Evolutionary conservation across 2,888 invertebrate genomes (phyloP), one percentile per base, ranked within the genome.

Genomic region (Campopleginae sp.): DNA sequence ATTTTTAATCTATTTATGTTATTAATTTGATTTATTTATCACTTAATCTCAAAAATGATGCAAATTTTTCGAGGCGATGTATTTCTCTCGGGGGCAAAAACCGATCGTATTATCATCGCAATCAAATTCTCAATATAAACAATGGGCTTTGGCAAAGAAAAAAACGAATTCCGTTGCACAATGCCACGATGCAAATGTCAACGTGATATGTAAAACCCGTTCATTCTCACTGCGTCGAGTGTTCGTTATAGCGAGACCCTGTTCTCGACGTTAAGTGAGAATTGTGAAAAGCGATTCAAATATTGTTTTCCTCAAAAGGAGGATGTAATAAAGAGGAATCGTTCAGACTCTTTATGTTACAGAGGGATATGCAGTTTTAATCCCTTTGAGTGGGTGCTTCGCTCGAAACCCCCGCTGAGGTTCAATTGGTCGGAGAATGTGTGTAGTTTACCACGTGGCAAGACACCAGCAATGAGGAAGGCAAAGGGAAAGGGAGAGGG

Each of bases 231-330:
- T 46, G 12, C n/a, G n/a, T 63, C 44, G 42, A 75, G 42, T 72
- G n/a, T 44, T 27, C 27, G 2, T 23, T 31, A 19, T 54, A 5
- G n/a, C 33, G n/a, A 42, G 14, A 31, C 51, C 33, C 31, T 46
- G n/a, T n/a, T n/a, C 27, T 33, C 46, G 23, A 42, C 27, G 23
- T 75, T 44, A 63, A 78, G 75, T 81, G 77, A 61, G 68, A 80
- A 80, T 78, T 61, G 72, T 17, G 44, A 80, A 72, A 81, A 83
- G 70, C 65, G 84, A 86, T 82, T 48, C 66, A 72, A 86, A 86
- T 85, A 85, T 86, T 84, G 81, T 86, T 86, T 72, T 81, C 31
- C 58, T 68, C 65, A 58, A 61, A 63, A 65, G 38, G 63, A 42
- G 51, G 78, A 58, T 54, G 48, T 19, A 81, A 74, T 77, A 33